Evolutionary conservation across 2,797 vertebrate genomes (phyloP), one percentile per base, ranked within the genome.

Genomic region (Acrocephalus scirpaceus): DNA sequence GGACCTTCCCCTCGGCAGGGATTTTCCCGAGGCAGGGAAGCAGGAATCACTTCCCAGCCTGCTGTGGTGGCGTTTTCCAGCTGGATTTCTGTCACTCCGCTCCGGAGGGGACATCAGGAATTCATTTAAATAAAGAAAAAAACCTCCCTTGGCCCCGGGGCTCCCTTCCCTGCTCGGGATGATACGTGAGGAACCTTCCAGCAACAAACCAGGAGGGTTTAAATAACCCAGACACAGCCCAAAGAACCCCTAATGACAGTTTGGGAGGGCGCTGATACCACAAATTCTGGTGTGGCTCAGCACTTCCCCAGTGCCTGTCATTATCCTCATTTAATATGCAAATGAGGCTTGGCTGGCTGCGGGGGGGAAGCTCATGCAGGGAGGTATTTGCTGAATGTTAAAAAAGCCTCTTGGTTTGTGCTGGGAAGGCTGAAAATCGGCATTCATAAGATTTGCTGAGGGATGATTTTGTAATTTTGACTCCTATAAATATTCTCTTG

Each of bases 301-400:
- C 86, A 76, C 9, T 91, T 92, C 40, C 38, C 22, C 20, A 11
- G 23, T 13, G 88, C 10, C 92, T 96, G 92, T 96, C 30, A 96
- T 96, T 96, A 96, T 94, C 84, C 15, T 94, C 36, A 94, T 96
- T 96, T 92, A 89, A 60, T 85, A 93, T 87, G 92, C 60, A 96
- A 96, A 96, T 92, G n/a, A 82, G 18, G 36, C 29, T 29, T 87
- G 84, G 30, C 77, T 92, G 58, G 29, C 64, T 16, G 64, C 30
- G 38, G 7, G 21, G 17, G n/a, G 34, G 56, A 89, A 85, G 89
- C 87, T 79, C 92, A 82, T 2, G 15, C 12, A 32, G 34, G 36
- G n/a, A 95, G 77, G 51, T 36, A n/a, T 73, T 88, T 75, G 77
- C 65, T 67, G 65, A 77, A 34, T 25, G 2, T 7, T 6, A 42